These are phyloP conservation scores for Scaptomyza graminum DNA, from an alignment of 1,140 invertebrate genomes.

Conservation along the genomic window DNA sequence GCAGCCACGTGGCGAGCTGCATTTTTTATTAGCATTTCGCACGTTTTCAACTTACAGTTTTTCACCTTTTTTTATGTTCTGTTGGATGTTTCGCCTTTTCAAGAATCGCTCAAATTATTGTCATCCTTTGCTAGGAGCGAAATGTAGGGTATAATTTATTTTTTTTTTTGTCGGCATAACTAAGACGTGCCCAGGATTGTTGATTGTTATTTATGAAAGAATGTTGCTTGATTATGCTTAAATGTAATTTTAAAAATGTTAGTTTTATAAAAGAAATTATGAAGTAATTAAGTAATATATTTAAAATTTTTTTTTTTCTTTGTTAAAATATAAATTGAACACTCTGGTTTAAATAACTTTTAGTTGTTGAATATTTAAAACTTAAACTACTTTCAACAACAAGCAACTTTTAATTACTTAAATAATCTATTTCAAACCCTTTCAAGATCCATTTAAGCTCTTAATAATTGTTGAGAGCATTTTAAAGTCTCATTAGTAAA, in stretches of 20 bases:
- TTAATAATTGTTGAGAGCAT: constrained; percentile 1
- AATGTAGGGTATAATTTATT: not conserved
- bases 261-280: too few species aligned
- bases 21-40: constrained; percentile 74
- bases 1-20: constrained; percentile 56
- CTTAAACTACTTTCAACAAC: not conserved
- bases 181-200: not conserved
- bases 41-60: constrained; percentile 48
- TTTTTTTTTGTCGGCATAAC: not conserved
- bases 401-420: not conserved
- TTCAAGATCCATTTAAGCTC: not conserved
- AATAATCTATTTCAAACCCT: not conserved
- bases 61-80: not conserved
- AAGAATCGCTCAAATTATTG: constrained; percentile 9
- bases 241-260: too few species aligned
- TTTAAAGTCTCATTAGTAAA: constrained; percentile 4
- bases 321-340: too few species aligned
- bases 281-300: too few species aligned
- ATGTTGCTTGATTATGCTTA: too few species aligned
- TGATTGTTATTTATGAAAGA: too few species aligned
- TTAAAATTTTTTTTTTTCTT: too few species aligned
- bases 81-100: constrained; percentile 23
- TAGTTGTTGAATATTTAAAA: not conserved
- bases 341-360: too few species aligned
- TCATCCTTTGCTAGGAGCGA: not conserved